These are phyloP conservation scores for Drosophila parthenogenetica DNA, from an alignment of 2,888 invertebrate species.

Conservation along the genomic window DNA sequence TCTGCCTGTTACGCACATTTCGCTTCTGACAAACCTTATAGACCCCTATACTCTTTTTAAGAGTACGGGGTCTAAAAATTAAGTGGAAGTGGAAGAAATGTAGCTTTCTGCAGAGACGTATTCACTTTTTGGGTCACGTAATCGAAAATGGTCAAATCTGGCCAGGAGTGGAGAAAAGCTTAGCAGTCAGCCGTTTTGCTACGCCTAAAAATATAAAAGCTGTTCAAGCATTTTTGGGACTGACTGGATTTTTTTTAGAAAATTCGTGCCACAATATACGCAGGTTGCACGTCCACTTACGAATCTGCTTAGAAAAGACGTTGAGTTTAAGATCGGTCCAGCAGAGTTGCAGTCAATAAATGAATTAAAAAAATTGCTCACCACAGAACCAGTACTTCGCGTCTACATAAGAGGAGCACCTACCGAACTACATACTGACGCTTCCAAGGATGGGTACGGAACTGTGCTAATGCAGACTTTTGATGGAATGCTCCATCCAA, in stretches of 20 bases:
- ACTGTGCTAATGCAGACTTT: neutral
- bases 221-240: no score
- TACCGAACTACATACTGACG: no score
- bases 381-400: neutral
- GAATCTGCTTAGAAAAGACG: neutral
- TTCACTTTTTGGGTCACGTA: slow-evolving; percentile 30
- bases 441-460: no score
- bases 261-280: slow-evolving; percentile 1
- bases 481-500: neutral
- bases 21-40: no score
- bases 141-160: slow-evolving; percentile 30
- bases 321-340: neutral
- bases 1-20: no score
- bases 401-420: neutral
- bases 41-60: no score
- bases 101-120: slow-evolving; percentile 24
- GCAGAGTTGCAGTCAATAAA: neutral
- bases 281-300: neutral
- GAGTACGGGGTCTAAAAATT: no score
- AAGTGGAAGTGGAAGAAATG: slow-evolving; percentile 43
- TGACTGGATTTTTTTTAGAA: slow-evolving; percentile 16
- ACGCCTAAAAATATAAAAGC: slow-evolving; percentile 19
- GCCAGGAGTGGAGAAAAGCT: no score
- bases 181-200: no score
- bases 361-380: neutral